These are phyloP conservation scores for Rana temporaria DNA, from an alignment of 2,113 vertebrate genomes.

Conservation along the genomic window DNA sequence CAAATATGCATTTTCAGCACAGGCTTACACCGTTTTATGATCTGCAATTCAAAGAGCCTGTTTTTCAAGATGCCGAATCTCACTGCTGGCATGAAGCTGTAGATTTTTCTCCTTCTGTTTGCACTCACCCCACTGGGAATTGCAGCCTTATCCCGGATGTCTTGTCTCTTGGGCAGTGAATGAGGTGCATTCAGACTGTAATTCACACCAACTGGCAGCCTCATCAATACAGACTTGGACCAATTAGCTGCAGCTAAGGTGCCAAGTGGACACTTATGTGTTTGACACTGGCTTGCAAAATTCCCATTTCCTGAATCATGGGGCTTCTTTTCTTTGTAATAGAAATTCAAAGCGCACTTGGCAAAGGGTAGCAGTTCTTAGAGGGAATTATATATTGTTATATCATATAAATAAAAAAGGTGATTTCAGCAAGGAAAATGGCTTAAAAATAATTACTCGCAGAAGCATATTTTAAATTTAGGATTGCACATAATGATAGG, in stretches of 20 bases:
- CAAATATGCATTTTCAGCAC: conserved; percentile 33
- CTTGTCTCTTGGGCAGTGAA: conserved; percentile 51
- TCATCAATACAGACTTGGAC: conserved; percentile 52
- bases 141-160: conserved; percentile 53
- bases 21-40: conserved; percentile 27
- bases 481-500: background rate
- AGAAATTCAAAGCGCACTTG: conserved; percentile 34
- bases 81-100: conserved; percentile 48
- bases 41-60: conserved; percentile 47
- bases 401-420: conserved; percentile 9
- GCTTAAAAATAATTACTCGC: conserved; percentile 6
- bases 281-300: conserved; percentile 39
- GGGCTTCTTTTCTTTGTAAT: conserved; percentile 11
- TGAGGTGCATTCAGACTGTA: conserved; percentile 51
- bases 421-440: conserved; percentile 1
- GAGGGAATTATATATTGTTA: background rate
- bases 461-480: conserved; percentile 34
- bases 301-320: conserved; percentile 34
- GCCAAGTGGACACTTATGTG: conserved; percentile 52
- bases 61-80: conserved; percentile 43
- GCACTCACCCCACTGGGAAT: conserved; percentile 50
- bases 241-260: conserved; percentile 54
- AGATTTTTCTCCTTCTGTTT: conserved; percentile 41
- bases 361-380: conserved; percentile 6
- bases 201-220: conserved; percentile 57